Conservation (phyloP, 2,797 vertebrate species). For the Australoheros facetus region DNA sequence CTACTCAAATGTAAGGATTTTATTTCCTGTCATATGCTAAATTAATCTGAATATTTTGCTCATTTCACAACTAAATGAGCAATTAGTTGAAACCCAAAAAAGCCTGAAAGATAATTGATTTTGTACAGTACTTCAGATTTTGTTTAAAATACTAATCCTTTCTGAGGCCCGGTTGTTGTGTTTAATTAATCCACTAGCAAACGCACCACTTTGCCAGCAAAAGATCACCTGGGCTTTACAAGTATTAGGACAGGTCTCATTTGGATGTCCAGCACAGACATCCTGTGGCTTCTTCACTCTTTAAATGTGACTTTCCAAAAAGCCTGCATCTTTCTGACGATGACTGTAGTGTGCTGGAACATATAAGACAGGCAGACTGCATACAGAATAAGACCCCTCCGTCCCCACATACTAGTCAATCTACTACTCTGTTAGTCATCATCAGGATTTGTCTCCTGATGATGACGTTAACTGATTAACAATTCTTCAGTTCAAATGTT, state of each 20-base stretch:
- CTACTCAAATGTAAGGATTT: neutral
- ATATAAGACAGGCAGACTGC: neutral
- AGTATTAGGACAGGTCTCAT: constrained; percentile 32
- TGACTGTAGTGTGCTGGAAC: constrained; percentile 4
- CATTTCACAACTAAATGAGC: neutral
- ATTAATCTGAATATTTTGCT: neutral
- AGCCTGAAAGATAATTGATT: neutral
- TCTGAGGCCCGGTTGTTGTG: neutral
- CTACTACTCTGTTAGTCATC: no score
- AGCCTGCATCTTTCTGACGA: constrained; percentile 40
- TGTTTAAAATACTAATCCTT: neutral
- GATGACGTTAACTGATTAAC: no score
- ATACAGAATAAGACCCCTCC: neutral
- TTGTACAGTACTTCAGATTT: neutral
- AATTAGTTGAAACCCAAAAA: constrained; percentile 1
- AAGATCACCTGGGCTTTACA: constrained; percentile 46
- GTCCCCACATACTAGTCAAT: neutral
- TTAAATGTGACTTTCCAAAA: constrained; percentile 46
- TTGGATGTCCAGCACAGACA: constrained; percentile 18
- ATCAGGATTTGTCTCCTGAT: no score
- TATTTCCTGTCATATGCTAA: neutral
- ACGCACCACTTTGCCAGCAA: constrained; percentile 21
- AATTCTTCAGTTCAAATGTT: neutral
- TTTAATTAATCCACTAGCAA: constrained; percentile 12
- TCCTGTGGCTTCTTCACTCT: constrained; percentile 40